Evolutionary conservation across 1,140 invertebrate genomes (phyloP), one percentile per base, ranked within the genome.

Genomic region (Zaprionus ornatus): DNA sequence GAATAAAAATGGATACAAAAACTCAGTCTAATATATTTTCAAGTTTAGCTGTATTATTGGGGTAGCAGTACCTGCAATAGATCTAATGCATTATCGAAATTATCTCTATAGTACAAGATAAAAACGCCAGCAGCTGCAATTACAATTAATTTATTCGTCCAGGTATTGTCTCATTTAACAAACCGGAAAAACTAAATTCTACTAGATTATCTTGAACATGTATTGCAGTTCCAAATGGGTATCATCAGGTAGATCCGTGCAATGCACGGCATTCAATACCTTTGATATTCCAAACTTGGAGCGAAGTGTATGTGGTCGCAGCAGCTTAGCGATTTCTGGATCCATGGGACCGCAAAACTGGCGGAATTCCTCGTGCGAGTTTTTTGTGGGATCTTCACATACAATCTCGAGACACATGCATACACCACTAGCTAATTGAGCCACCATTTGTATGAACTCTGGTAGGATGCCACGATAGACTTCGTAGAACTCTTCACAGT

Each of bases 401-500:
- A 94, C 94, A 50, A 99, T 95, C 93, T 98, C 98, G 93, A 99
- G 93, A 7, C 95, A 97, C 32, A 99, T 94, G 92, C 96, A 97
- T 1, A 96, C 95, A 1, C 98, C 98, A 69, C 96, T 96, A 25
- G 95, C 94, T 19, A 98, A 92, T 85, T 98, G 96, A 52, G 94
- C 93, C 0, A 98, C 96, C 96, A 98, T 97, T 6, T 94, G 95
- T 96, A 95, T 94, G 93, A 97, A 98, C 90, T 98, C 97, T 7
- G 95, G 94, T 10, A 98, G 94, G 65, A 98, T 96, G n/a, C 97
- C 96, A 93, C 98, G 98, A 92, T 99, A 99, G 15, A 99, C 96
- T 94, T 99, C 98, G 91, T 96, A 95, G 93, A 99, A 98, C 93
- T 98, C 97, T 87, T 97, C 96, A 27, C 97, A 97, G 93, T 98